Base-by-base conservation (phyloP, 2,113 vertebrate species). In the Microtus ochrogaster region DNA sequence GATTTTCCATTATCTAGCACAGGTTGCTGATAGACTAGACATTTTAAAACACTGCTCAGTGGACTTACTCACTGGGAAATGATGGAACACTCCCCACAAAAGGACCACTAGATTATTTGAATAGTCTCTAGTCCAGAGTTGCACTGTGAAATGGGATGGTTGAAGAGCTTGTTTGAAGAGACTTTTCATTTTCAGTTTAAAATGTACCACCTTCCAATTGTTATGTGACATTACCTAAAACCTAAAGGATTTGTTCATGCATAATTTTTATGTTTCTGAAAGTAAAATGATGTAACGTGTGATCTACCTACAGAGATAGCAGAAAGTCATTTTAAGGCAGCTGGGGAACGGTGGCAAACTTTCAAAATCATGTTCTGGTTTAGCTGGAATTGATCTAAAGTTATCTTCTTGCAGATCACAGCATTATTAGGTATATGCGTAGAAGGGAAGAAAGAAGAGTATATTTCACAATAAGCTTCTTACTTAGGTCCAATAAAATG, bases 261-360 rank as follows among this genome's bases (percentile, higher is more conserved):
- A 92, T 92, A 92, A 72, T 93, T 83, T 94, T 92, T 85, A 94
- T 13, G 36, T 72, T 93, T 94, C 94, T 93, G 74, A 96, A 97
- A 97, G 93, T 95, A 79, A 95, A 97, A 96, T 97, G 93, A 94
- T 61, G 89, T 89, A 90, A 81, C 58, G 28, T 88, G 83, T 97
- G 94, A 93, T 83, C 97, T 97, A 93, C 68, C 94, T 96, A 92
- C 76, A 84, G 87, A 95, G 97, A 97, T 88, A 97, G 90, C 70
- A 85, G 79, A 84, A 85, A 90, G 81, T 63, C 82, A 39, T 93
- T 92, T 89, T 70, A 96, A 88, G 58, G 55, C 58, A 86, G 73
- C 28, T 16, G 89, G 17, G 55, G 47, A 91, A 93, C 93, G 24
- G 83, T 61, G 36, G 24, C 6, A 16, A 91, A 91, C 73, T 89